Evolutionary conservation across 2,113 vertebrate genomes (phyloP), one percentile per base, ranked within the genome.

Genomic region (Tragelaphus scriptus): DNA sequence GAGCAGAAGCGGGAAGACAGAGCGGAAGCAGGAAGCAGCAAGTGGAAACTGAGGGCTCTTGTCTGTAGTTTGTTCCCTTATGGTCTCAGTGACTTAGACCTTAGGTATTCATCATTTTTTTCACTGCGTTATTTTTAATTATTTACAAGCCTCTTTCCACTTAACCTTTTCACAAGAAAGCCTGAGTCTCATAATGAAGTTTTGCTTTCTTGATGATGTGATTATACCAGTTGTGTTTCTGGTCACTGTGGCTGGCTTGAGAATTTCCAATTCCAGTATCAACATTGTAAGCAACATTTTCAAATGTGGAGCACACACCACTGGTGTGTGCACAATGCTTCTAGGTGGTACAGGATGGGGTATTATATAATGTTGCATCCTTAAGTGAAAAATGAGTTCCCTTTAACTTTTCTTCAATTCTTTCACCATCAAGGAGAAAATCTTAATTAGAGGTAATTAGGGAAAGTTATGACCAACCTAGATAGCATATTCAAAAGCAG

Each of bases 381-480:
- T 28, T 7, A 85, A 53, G 80, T 77, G 23, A 63, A 85, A 75
- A 28, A 85, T 63, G 44, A n/a, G 36, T 63, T 85, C 19, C n/a
- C n/a, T 91, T 85, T n/a, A 14, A 13, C 47, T 71, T 90, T 85
- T 55, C 92, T 85, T 36, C 8, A n/a, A 25, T 61, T 61, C 32
- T 32, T 75, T 85, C 32, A 25, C 44, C 36, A 75, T 61, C 19
- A 85, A 86, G 56, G 28, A 91, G 21, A 90, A 63, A 85, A 86
- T 77, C 53, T n/a, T 61, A 65, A 56, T 49, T 30, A 44, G 94
- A 71, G 55, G 32, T 55, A 47, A 55, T 47, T 85, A 63, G 6
- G 44, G 44, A 44, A 44, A 44, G 44, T 44, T 44, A 44, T 44
- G 44, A 44, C 44, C 44, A 44, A 44, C 44, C 44, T 44, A 44